Evolutionary conservation across 2,888 invertebrate genomes (phyloP).

Genomic region (Pristionchus exspectatus): DNA sequence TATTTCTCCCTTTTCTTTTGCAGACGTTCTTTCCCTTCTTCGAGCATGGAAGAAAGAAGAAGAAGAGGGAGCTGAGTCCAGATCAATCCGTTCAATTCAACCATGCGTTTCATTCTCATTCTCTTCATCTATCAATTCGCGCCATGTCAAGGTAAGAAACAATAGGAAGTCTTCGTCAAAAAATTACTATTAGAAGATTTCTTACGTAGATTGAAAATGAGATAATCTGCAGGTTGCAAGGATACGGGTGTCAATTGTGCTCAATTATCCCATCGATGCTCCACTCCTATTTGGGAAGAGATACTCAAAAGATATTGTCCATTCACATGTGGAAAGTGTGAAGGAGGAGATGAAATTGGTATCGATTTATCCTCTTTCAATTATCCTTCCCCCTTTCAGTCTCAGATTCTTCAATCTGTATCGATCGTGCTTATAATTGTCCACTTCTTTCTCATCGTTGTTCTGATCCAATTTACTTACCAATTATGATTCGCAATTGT

Average conservation of each 20-base stretch:
- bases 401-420: not conserved
- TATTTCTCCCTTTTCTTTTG: not conserved
- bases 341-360: not conserved
- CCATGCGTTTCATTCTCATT: not conserved
- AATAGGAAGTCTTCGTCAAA: not conserved
- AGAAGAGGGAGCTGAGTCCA: not conserved
- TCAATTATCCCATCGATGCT: not conserved
- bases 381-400: not conserved
- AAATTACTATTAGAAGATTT: not conserved
- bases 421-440: slow-evolving; percentile 16
- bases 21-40: not conserved
- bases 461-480: slow-evolving; percentile 6
- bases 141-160: not conserved
- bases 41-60: not conserved
- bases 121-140: not conserved
- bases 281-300: not conserved
- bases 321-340: not conserved
- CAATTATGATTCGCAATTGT: not conserved
- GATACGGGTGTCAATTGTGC: slow-evolving; percentile 18
- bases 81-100: not conserved
- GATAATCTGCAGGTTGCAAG: not conserved
- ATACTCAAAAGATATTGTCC: slow-evolving; percentile 19
- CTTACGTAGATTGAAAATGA: not conserved
- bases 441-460: slow-evolving; percentile 25
- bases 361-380: not conserved